Evolutionary conservation across 2,797 vertebrate species (phyloP).

Genomic region (Sus cebifrons): DNA sequence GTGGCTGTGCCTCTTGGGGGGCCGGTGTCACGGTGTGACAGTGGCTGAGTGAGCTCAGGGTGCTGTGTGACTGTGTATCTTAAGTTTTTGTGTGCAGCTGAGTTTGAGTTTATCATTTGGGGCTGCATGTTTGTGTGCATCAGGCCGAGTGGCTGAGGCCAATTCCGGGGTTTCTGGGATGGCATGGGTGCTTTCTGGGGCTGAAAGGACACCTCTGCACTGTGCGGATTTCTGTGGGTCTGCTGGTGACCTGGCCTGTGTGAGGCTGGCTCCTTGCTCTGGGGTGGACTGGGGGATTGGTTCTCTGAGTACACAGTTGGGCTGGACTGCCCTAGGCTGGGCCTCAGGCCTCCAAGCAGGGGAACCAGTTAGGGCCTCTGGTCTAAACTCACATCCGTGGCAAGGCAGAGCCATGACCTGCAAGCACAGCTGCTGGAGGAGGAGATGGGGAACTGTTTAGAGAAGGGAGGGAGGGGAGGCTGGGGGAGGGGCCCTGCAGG

Average conservation of each 20-base stretch:
- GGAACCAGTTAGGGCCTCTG: neutral
- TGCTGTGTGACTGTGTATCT: neutral
- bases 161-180: neutral
- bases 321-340: neutral
- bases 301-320: neutral
- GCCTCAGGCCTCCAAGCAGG: neutral
- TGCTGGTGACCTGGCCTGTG: fast-evolving
- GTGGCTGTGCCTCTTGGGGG: neutral
- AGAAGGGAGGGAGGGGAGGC: neutral
- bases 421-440: neutral
- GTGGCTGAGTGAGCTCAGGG: neutral
- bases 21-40: neutral
- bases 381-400: neutral
- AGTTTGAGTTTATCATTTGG: neutral
- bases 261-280: neutral
- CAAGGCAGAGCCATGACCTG: neutral
- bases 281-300: neutral
- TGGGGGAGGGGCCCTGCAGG: neutral
- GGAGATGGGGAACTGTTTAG: neutral
- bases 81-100: neutral
- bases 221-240: neutral
- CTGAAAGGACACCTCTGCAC: neutral
- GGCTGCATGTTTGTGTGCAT: neutral
- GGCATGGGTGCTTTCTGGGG: neutral
- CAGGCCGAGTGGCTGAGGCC: neutral